A percentile compares a stretch with the other conserved stretches of the same genome.
Evolutionary conservation across 2,113 vertebrate genomes (phyloP).

Genomic region (Merops nubicus): DNA sequence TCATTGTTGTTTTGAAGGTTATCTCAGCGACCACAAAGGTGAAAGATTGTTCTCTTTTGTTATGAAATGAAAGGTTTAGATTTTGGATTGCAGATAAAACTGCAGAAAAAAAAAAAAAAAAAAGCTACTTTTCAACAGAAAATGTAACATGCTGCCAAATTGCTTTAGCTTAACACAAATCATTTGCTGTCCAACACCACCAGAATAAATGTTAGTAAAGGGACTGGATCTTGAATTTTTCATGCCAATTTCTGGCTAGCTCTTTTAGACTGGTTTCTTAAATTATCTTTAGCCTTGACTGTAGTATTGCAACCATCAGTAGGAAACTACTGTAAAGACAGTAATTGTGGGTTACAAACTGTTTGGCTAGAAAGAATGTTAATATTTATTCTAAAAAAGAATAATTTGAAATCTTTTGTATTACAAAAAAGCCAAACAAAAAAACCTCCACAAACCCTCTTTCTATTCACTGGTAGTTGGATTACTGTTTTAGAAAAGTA

Average conservation of each 20-base stretch:
- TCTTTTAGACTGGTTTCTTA: background rate
- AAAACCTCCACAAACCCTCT: accelerated
- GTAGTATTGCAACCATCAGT: background rate
- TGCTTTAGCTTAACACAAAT: background rate
- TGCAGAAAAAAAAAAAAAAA: background rate
- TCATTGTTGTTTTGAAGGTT: background rate
- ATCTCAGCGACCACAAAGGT: background rate
- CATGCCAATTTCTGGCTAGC: background rate
- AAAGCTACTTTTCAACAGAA: background rate
- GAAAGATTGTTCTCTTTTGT: background rate
- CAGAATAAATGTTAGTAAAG: background rate
- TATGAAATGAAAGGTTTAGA: background rate
- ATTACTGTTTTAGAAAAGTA: background rate
- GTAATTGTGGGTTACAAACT: background rate
- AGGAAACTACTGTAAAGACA: background rate
- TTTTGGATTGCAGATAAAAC: background rate
- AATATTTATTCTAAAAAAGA: background rate
- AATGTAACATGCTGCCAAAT: background rate
- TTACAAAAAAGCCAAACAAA: background rate
- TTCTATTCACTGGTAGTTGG: background rate
- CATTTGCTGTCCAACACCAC: background rate
- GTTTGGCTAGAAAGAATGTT: background rate
- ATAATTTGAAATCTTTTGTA: background rate
- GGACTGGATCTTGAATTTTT: background rate
- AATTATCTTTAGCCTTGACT: background rate